These are phyloP conservation scores for Cotesia congregata DNA, from an alignment of 2,888 invertebrate species.

Conservation along the genomic window DNA sequence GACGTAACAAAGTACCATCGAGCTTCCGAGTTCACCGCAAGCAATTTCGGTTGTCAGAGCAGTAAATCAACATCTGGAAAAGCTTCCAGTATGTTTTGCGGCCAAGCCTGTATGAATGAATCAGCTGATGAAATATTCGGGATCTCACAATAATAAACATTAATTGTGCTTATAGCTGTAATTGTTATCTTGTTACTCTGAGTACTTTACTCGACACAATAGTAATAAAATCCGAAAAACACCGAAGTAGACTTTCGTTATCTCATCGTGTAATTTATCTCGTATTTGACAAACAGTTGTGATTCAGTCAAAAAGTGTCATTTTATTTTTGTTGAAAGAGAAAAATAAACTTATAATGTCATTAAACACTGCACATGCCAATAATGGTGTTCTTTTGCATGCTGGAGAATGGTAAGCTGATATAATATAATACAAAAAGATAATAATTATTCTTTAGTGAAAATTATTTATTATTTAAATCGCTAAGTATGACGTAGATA, in stretches of 20 bases:
- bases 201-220: neutral
- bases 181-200: too few species aligned
- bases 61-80: too few species aligned
- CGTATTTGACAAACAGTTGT: neutral
- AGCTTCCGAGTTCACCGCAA: too few species aligned
- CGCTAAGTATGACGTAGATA: neutral
- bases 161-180: neutral
- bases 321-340: conserved; percentile 8
- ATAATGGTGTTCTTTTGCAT: conserved; percentile 94
- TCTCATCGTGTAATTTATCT: too few species aligned
- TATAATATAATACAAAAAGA: neutral
- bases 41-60: too few species aligned
- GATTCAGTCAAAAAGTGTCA: neutral
- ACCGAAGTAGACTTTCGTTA: neutral
- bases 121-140: too few species aligned
- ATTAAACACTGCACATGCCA: conserved; percentile 94
- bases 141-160: neutral
- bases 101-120: too few species aligned
- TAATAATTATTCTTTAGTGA: conserved; percentile 51
- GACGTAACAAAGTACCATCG: too few species aligned
- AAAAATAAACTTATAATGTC: conserved; percentile 78
- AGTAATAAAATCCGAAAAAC: neutral
- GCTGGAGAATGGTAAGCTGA: conserved; percentile 91
- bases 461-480: neutral
- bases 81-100: too few species aligned